Percentiles rank a stretch among this genome's conserved stretches.
These are phyloP conservation scores for Neolamprologus variostigma DNA, from an alignment of 2,113 vertebrate genomes.

Conservation along the genomic window DNA sequence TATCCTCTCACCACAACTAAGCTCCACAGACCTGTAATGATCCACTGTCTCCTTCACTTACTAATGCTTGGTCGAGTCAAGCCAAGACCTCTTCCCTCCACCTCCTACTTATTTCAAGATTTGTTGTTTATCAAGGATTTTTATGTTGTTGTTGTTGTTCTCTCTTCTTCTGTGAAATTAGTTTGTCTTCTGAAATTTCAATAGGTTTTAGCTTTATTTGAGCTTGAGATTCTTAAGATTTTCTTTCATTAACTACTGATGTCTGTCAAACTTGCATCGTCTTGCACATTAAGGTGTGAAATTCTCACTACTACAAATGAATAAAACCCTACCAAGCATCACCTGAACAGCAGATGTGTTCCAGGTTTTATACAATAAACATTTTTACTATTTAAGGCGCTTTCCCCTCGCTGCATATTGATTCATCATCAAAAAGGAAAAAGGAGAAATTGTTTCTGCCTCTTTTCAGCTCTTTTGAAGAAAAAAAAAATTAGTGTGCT, in stretches of 20 bases:
- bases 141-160: not conserved
- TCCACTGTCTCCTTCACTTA: conserved; percentile 16
- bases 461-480: conserved; percentile 20
- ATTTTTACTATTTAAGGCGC: not conserved
- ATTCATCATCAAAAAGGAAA: conserved; percentile 18
- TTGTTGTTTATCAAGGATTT: not conserved
- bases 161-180: not conserved
- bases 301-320: not conserved
- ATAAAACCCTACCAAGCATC: not conserved
- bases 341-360: not conserved
- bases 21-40: not conserved
- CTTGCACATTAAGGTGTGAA: not conserved
- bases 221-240: not conserved
- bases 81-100: not conserved
- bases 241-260: not conserved
- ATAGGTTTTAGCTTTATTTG: not conserved
- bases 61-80: not conserved
- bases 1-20: not conserved
- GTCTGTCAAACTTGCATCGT: not conserved
- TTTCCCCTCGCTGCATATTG: not conserved
- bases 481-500: conserved; percentile 48
- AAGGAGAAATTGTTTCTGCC: conserved; percentile 23
- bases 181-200: not conserved
- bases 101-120: not conserved
- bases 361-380: not conserved